Percentiles rank a stretch among this genome's conserved stretches.
Evolutionary conservation across 2,797 vertebrate species (phyloP).

Genomic region (Danio choprae): DNA sequence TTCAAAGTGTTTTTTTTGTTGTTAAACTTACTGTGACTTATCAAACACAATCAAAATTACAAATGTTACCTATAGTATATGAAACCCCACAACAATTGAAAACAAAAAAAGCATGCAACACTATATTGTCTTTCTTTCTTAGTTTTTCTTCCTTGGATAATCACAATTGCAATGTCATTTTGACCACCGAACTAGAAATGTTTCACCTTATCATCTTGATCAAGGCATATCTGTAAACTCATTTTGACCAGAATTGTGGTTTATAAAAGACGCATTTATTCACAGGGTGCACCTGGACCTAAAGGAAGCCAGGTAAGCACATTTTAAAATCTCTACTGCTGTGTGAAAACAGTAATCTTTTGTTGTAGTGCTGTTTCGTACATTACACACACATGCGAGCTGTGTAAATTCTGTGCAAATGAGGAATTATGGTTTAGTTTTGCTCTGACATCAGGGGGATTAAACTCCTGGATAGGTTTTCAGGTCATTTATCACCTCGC

Average conservation of each 20-base stretch:
- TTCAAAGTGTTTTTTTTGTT: no score
- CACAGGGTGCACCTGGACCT: constrained; percentile 53
- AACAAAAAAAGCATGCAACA: no score
- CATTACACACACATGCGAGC: constrained; percentile 28
- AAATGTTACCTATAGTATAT: no score
- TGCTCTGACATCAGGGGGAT: not conserved
- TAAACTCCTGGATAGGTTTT: constrained; percentile 15
- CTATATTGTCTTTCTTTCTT: no score
- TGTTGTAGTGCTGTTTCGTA: not conserved
- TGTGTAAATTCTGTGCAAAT: constrained; percentile 38
- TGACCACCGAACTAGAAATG: no score
- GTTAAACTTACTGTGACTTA: no score
- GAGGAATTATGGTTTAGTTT: constrained; percentile 25
- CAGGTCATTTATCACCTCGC: constrained; percentile 32
- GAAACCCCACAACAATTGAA: no score
- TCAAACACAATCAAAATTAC: no score
- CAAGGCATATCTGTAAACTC: not conserved
- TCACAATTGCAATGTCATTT: no score
- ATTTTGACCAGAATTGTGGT: not conserved
- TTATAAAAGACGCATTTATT: constrained; percentile 4
- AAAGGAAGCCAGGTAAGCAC: constrained; percentile 59
- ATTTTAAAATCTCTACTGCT: not conserved
- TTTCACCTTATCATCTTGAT: no score
- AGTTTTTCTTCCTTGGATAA: no score
- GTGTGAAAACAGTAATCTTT: not conserved